Conservation (phyloP, 2,797 vertebrate genomes). For the Periparus ater region DNA sequence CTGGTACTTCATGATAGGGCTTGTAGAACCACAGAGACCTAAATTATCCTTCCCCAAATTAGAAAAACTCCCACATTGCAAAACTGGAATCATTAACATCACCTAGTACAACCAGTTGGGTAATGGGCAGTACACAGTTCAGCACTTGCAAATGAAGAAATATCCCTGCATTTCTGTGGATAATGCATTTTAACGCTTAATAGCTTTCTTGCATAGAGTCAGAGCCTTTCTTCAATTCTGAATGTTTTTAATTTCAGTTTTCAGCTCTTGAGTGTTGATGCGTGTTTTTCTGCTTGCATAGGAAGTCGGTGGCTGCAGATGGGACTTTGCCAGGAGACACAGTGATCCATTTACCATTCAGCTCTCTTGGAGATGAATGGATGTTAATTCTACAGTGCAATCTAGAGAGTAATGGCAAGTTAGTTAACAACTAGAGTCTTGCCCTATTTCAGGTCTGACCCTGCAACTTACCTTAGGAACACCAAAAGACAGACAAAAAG, state of each 20-base stretch:
- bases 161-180: neutral
- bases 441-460: neutral
- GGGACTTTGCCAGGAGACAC: neutral
- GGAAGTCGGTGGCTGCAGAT: neutral
- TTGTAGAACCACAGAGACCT: neutral
- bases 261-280: neutral
- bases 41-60: neutral
- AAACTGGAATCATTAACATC: neutral
- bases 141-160: neutral
- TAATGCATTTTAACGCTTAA: neutral
- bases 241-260: neutral
- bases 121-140: neutral
- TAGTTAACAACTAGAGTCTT: neutral
- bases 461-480: neutral
- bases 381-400: neutral
- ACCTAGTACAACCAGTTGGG: neutral
- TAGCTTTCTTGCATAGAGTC: neutral
- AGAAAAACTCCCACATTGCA: neutral
- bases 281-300: neutral
- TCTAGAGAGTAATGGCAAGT: neutral
- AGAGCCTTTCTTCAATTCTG: neutral
- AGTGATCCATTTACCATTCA: neutral
- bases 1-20: neutral
- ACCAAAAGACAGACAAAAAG: neutral
- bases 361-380: neutral